Conservation (phyloP, 2,888 invertebrate species). For the Platycheirus rosarum region DNA sequence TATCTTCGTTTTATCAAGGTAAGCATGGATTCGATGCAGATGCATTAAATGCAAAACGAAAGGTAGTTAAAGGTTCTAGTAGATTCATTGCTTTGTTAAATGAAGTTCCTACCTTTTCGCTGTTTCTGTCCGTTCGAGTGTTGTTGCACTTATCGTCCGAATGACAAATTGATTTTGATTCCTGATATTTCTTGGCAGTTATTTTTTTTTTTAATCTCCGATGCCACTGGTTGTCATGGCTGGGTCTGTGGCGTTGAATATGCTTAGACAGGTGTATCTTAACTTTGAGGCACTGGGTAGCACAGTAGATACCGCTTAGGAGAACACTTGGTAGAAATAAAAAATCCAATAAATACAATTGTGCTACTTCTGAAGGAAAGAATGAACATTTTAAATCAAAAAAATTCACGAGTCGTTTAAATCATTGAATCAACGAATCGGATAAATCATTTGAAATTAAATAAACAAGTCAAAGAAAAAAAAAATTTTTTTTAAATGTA, state of each 20-base stretch:
- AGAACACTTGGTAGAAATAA: no score
- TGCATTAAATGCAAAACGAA: no score
- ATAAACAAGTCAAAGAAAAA: slow-evolving; percentile 33
- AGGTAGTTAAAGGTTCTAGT: background rate
- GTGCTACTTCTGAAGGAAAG: no score
- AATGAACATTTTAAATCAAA: slow-evolving; percentile 46
- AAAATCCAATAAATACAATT: no score
- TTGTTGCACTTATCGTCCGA: slow-evolving; percentile 30
- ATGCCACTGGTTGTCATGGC: background rate
- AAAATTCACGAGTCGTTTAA: slow-evolving; percentile 51
- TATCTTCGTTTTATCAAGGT: background rate
- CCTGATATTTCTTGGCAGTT: slow-evolving; percentile 6
- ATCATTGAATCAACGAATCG: slow-evolving; percentile 63
- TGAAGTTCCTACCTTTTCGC: background rate
- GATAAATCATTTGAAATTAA: slow-evolving; percentile 66
- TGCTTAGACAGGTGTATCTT: background rate
- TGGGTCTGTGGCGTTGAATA: background rate
- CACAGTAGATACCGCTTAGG: no score
- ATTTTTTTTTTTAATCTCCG: background rate
- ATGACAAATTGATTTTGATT: slow-evolving; percentile 64
- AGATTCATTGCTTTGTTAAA: slow-evolving; percentile 16
- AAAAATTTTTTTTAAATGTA: slow-evolving; percentile 22
- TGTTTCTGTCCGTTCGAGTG: slow-evolving; percentile 27
- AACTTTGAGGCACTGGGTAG: no score
- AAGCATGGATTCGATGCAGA: slow-evolving; percentile 1